Conservation (phyloP, 1,140 invertebrate species). For the Saccostrea echinata region DNA sequence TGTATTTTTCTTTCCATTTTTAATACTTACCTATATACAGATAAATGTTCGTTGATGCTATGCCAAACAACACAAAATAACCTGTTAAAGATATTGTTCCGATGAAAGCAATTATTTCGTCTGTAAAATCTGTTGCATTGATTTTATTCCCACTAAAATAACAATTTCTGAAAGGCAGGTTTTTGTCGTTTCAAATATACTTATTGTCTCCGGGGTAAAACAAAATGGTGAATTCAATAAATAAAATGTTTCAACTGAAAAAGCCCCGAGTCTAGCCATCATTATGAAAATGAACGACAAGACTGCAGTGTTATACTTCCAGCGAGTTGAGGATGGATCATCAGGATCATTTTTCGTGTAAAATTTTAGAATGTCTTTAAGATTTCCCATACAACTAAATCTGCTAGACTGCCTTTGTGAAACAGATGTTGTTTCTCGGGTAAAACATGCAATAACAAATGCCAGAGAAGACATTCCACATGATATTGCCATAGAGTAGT, state of each 20-base stretch:
- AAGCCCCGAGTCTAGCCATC: background rate
- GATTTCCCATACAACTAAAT: background rate
- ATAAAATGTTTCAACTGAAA: constrained; percentile 24
- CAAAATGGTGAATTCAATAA: constrained; percentile 30
- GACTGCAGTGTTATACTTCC: background rate
- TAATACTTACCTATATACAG: constrained; percentile 28
- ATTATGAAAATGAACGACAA: background rate
- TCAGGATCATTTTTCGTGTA: background rate
- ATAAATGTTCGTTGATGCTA: background rate
- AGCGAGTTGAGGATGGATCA: background rate
- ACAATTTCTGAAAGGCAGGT: background rate
- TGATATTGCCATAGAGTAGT: background rate
- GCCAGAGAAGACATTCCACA: background rate
- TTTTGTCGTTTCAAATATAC: background rate
- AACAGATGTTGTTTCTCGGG: background rate
- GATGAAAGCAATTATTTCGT: constrained; percentile 11
- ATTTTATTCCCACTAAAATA: background rate
- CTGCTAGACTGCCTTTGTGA: background rate
- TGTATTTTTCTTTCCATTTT: too few relatives aligned
- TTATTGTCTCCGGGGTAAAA: background rate
- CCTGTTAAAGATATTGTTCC: background rate
- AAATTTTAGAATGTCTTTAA: background rate
- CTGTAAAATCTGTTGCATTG: background rate
- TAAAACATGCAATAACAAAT: background rate
- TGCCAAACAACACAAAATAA: background rate